Evolutionary conservation across 2,113 vertebrate species (phyloP), one percentile per base, ranked within the genome.

Genomic region (Nibea albiflora): DNA sequence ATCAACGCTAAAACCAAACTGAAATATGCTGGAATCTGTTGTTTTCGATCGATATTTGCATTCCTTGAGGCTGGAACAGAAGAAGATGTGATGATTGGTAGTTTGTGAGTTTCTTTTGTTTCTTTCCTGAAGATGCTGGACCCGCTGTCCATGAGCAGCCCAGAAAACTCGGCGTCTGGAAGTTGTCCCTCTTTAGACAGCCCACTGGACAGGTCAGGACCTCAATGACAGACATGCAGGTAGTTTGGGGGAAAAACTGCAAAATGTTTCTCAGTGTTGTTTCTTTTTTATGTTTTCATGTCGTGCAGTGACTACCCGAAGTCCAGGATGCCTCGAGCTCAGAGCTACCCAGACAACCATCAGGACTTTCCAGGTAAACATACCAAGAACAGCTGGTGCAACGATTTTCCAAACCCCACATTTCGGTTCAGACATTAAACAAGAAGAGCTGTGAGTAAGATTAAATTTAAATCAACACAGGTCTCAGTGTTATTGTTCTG

Each of bases 321-420:
- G 87, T 97, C 97, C 84, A 96, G 97, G 87, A 99, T 99, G 98
- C 98, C 98, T 31, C 94, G 98, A 92, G 98, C 98, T 5, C 97
- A 99, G 95, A 99, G 98, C 90, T 99, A 99, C 93, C 98, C 98
- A 19, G 98, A 99, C 95, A 99, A 99, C 94, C 98, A 99, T 90
- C 98, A 99, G 92, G 98, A 99, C 83, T 98, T 98, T 84, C 95
- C 97, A 95, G 98, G 98, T 99, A 89, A 12, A 39, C 35, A 9
- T 9, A 39, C 35, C 35, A 39, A 9, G 35, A 39, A 39, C 8
- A 39, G 35, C 8, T 39, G 35, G 35, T 39, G 31, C 31, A 31
- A 31, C 5, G 31, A 31, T 31, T 31, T 31, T 31, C 31, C 31
- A 31, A 31, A 31, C 31, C 31, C 31, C 31, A 31, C 5, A 31